Conservation (phyloP, 2,888 invertebrate genomes). For the Chaitophorus viminalis region DNA sequence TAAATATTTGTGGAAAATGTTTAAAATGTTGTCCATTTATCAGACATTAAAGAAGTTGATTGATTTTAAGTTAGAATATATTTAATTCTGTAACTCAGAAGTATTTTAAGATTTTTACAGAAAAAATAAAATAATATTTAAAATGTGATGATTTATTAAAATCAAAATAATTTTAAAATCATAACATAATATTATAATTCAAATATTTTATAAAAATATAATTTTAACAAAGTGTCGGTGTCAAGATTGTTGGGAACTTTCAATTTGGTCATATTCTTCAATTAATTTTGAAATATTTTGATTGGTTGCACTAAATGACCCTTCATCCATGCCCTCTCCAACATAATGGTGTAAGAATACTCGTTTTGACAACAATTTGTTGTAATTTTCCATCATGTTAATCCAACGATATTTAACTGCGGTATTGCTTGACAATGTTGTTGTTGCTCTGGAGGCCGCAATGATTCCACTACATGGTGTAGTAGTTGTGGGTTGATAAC, state of each 20-base stretch:
- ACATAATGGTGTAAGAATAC: conserved; percentile 76
- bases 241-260: conserved; percentile 65
- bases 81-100: too few relatives aligned
- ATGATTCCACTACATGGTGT: conserved; percentile 70
- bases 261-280: conserved; percentile 88
- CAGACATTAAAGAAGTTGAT: too few relatives aligned
- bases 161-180: too few relatives aligned
- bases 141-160: too few relatives aligned
- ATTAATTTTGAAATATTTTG: conserved; percentile 77
- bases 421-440: conserved; percentile 84
- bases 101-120: too few relatives aligned
- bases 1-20: too few relatives aligned
- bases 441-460: conserved; percentile 71
- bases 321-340: conserved; percentile 85
- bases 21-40: too few relatives aligned
- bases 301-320: conserved; percentile 72
- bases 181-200: too few relatives aligned
- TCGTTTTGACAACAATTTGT: conserved; percentile 73
- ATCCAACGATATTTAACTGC: conserved; percentile 74
- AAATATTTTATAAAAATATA: too few relatives aligned
- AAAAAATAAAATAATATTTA: too few relatives aligned
- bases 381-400: conserved; percentile 73
- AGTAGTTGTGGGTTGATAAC: conserved; percentile 80
- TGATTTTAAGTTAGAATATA: too few relatives aligned
- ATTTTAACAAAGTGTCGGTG: too few relatives aligned